Percentiles rank a stretch among this genome's conserved stretches.
Conservation (phyloP, 64 coral and sea anemone genomes). For the Acropora tenuis region DNA sequence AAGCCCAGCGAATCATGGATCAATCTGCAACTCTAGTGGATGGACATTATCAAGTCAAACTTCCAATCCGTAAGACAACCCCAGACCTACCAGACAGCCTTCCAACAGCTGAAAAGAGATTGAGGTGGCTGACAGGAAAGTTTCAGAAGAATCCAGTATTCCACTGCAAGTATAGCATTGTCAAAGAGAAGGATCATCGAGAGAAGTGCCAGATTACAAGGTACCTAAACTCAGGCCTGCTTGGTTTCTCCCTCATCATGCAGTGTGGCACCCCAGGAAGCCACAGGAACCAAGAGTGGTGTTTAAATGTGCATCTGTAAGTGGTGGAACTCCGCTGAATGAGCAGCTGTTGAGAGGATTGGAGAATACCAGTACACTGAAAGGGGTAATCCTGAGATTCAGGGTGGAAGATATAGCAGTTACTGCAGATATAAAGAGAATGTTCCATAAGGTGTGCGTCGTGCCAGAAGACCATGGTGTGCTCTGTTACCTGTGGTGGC, state of each 20-base stretch:
- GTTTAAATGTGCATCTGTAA: too few relatives aligned
- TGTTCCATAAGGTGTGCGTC: too few relatives aligned
- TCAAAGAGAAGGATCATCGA: conserved; percentile 7
- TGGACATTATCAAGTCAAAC: conserved; percentile 63
- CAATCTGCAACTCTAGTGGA: conserved; percentile 35
- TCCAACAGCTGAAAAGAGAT: conserved; percentile 51
- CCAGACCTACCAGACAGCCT: conserved; percentile 72
- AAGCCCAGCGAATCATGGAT: conserved; percentile 52
- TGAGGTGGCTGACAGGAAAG: conserved; percentile 54
- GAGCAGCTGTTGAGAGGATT: background rate
- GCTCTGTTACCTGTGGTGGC: conserved; percentile 64
- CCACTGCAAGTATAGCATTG: conserved; percentile 38
- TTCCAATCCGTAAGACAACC: conserved; percentile 68
- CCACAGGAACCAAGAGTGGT: background rate
- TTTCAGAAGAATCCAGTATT: conserved; percentile 61
- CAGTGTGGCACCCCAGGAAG: conserved; percentile 59
- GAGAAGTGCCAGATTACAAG: background rate
- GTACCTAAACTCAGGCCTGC: background rate
- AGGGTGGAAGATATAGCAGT: too few relatives aligned
- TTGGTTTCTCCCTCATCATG: background rate
- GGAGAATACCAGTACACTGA: conserved; percentile 55
- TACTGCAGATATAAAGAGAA: too few relatives aligned
- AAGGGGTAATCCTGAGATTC: conserved; percentile 25
- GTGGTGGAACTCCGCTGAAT: too few relatives aligned
- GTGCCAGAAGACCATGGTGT: background rate